Evolutionary conservation across 2,113 vertebrate genomes (phyloP).

Genomic region (Girardinichthys multiradiatus): DNA sequence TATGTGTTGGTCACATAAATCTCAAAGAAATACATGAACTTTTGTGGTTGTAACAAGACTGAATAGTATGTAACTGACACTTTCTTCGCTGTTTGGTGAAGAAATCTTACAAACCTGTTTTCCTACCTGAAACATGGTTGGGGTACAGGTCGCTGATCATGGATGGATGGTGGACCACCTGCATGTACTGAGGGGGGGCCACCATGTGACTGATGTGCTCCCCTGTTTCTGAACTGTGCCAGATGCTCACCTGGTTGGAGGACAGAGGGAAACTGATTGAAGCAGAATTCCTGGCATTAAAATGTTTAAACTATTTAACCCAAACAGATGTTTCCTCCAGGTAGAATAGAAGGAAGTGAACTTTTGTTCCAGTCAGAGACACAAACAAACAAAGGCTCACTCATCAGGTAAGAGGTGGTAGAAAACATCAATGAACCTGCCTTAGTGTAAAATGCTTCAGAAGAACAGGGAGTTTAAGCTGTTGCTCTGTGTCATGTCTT

Average conservation of each 20-base stretch:
- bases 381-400: background rate
- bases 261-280: slow-evolving; percentile 13
- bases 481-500: too few species aligned
- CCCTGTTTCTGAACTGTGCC: slow-evolving; percentile 83
- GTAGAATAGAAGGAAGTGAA: too few species aligned
- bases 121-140: slow-evolving; percentile 83
- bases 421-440: too few species aligned
- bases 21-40: too few species aligned
- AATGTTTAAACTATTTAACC: slow-evolving; percentile 8
- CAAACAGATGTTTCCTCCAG: background rate
- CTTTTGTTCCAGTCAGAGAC: background rate
- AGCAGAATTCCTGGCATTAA: slow-evolving; percentile 1
- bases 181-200: slow-evolving; percentile 88
- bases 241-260: slow-evolving; percentile 84
- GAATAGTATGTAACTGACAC: too few species aligned
- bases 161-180: slow-evolving; percentile 84
- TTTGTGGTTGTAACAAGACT: too few species aligned
- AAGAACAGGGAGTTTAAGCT: too few species aligned
- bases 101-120: background rate
- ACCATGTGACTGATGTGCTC: slow-evolving; percentile 87
- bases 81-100: background rate
- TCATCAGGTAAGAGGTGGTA: background rate
- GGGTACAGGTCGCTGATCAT: slow-evolving; percentile 72
- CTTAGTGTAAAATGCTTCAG: too few species aligned
- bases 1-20: too few species aligned